Percentiles rank a stretch among this genome's conserved stretches.
Conservation (phyloP, 2,797 vertebrate species). For the Onychomys leucogaster region DNA sequence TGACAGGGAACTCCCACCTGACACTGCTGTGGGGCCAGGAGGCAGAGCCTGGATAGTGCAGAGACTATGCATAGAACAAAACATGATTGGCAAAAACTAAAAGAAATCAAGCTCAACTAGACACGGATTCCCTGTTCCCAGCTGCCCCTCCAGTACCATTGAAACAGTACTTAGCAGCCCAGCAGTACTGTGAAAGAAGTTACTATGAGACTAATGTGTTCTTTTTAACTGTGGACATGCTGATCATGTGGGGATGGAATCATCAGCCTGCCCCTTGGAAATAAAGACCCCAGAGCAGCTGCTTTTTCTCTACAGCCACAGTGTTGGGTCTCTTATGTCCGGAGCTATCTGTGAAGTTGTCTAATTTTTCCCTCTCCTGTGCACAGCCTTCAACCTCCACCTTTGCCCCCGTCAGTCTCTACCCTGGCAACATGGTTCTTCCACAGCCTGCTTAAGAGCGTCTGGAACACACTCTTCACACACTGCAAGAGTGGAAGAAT, state of each 20-base stretch:
- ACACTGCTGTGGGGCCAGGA: neutral
- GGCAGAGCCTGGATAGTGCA: neutral
- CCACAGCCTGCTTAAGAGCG: neutral
- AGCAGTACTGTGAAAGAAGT: no score
- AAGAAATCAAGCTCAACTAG: no score
- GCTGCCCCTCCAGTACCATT: no score
- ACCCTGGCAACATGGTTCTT: neutral
- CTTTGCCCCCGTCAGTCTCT: neutral
- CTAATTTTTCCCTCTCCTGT: neutral
- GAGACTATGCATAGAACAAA: no score
- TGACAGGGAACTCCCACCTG: accelerated
- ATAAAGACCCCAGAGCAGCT: neutral
- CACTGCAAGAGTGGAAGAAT: no score
- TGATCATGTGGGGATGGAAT: neutral
- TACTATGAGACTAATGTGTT: neutral
- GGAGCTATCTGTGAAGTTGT: neutral
- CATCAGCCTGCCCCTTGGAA: neutral
- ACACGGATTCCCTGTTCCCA: no score
- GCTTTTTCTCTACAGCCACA: neutral
- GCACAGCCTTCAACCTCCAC: neutral
- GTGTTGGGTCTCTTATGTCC: no score
- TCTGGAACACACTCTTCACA: no score
- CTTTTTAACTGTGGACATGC: neutral
- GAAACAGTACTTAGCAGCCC: no score
- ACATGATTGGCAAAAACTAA: no score